These are phyloP conservation scores for Drosophila nr. medialis DNA, from an alignment of 2,888 invertebrate genomes.

Conservation along the genomic window DNA sequence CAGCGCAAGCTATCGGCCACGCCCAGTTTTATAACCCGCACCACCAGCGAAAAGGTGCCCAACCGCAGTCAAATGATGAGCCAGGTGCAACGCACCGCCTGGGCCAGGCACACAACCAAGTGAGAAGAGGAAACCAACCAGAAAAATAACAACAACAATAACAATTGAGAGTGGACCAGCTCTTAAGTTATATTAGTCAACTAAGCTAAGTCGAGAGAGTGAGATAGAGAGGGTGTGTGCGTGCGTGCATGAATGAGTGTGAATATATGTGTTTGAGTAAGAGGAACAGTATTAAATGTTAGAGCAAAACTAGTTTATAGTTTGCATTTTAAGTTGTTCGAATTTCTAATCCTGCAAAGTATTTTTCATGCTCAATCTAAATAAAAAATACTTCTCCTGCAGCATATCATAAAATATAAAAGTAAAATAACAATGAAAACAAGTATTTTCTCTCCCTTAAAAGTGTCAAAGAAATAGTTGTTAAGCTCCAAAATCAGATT, in stretches of 20 bases:
- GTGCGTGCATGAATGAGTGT: constrained; percentile 12
- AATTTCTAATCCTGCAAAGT: constrained; percentile 52
- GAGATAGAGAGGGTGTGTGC: not conserved
- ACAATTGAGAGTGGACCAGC: constrained; percentile 35
- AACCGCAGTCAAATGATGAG: constrained; percentile 94
- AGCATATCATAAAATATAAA: constrained; percentile 52
- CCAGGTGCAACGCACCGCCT: constrained; percentile 91
- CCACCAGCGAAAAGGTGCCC: constrained; percentile 94
- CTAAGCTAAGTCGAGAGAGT: constrained; percentile 12
- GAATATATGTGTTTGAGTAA: constrained; percentile 24
- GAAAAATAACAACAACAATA: not conserved
- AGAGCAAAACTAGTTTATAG: constrained; percentile 46
- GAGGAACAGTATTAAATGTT: constrained; percentile 68
- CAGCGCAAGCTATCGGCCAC: constrained; percentile 86
- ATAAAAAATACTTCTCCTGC: constrained; percentile 24
- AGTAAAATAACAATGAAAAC: constrained; percentile 19
- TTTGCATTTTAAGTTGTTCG: constrained; percentile 47
- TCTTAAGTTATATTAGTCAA: constrained; percentile 37
- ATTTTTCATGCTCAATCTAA: constrained; percentile 32
- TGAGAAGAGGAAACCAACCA: constrained; percentile 75
- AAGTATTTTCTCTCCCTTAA: constrained; percentile 54
- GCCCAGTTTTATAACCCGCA: constrained; percentile 89
- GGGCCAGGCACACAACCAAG: constrained; percentile 95
- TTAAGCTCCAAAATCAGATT: constrained; percentile 40
- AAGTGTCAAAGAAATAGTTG: constrained; percentile 46